phyloP scores from a whole-genome alignment of 64 coral and sea anemone genomes.

The Stichodactyla helianthus region DNA sequence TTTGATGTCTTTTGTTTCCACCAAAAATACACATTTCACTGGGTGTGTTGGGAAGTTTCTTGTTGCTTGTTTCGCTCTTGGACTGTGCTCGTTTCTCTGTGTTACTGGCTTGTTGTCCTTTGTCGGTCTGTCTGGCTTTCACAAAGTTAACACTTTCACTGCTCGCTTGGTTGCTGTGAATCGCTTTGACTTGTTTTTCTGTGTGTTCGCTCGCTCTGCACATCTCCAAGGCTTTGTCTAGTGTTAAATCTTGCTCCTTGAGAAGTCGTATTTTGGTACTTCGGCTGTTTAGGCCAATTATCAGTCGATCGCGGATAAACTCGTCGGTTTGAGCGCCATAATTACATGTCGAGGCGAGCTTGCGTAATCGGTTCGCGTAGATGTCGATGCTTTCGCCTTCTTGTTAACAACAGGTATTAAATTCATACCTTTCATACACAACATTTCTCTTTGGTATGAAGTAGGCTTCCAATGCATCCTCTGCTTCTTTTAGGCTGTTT shows the following conservation, averaged over 20 bases:
- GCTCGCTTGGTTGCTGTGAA: conserved; percentile 47
- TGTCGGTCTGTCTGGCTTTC: conserved; percentile 24
- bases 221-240: conserved; percentile 56
- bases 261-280: conserved; percentile 47
- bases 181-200: conserved; percentile 56
- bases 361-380: conserved; percentile 22
- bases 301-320: conserved; percentile 31
- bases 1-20: conserved; percentile 38
- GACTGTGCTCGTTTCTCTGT: conserved; percentile 29
- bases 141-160: conserved; percentile 40
- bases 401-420: conserved; percentile 50
- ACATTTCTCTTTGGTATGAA: conserved; percentile 63
- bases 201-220: conserved; percentile 48
- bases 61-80: neutral
- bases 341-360: conserved; percentile 39
- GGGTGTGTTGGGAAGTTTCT: neutral
- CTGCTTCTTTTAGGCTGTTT: conserved; percentile 15
- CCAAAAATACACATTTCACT: conserved; percentile 39
- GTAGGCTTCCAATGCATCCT: conserved; percentile 27
- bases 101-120: conserved; percentile 43
- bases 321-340: conserved; percentile 46
- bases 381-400: conserved; percentile 22
- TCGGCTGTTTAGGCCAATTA: conserved; percentile 32
- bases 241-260: conserved; percentile 37
- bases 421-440: conserved; percentile 39